Evolutionary conservation across 1,140 invertebrate species (phyloP), one percentile per base, ranked within the genome.

Genomic region (Aphaenogaster floridana): DNA sequence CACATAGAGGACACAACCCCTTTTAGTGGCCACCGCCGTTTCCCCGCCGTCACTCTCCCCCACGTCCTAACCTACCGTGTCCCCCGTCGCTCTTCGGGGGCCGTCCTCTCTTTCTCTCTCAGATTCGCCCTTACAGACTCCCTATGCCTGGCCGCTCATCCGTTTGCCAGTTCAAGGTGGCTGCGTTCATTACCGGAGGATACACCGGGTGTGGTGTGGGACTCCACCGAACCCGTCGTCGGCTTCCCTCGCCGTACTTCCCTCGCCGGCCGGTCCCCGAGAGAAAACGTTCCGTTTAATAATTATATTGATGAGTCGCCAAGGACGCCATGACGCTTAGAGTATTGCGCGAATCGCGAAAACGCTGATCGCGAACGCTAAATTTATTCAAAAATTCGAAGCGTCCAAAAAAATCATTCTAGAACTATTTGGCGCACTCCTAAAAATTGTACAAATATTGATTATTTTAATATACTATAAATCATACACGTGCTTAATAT

Each of bases 151-250:
- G 89, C 90, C 92, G 93, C 92, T 95, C 94, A 95, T 94, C 94
- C 94, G 93, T 95, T 95, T 94, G 93, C 93, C 94, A 93, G 93
- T 95, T 95, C 94, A 95, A 95, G 94, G 95, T 95, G 94, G 94
- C 94, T 94, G 93, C 94, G 92, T 93, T 95, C 94, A 95, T 95
- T 95, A 95, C 92, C 93, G 92, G 86, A 72, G 88, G 64, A 72
- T 90, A 78, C 76, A 89, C 85, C 87, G 88, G 87, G 77, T 91
- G 90, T 88, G 86, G 88, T 76, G 88, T 87, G 90, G 85, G 87
- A 88, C 77, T 84, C 54, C 57, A 84, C 61, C 71, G 61, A 81
- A 79, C 85, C 84, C 64, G 77, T 39, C 74, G 72, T 52, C 64
- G 50, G 36, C 76, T 61, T 48, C 77, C 52, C 64, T 86, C 52